phyloP scores from a whole-genome alignment of 2,113 vertebrate species.

The Mungos mungo region DNA sequence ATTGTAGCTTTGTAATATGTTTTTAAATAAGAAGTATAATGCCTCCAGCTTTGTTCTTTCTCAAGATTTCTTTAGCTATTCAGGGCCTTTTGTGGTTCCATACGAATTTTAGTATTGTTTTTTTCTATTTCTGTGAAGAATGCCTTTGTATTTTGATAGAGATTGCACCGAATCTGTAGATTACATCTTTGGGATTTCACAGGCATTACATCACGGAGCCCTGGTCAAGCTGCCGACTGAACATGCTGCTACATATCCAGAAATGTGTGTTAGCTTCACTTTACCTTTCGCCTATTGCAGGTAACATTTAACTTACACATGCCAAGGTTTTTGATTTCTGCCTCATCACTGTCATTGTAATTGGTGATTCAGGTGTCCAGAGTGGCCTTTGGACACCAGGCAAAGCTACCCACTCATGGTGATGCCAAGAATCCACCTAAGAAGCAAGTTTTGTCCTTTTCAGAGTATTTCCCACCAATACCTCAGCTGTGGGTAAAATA shows the following conservation, averaged over 20 bases:
- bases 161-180: background rate
- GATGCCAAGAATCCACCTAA: background rate
- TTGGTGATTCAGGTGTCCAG: background rate
- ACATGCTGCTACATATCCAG: background rate
- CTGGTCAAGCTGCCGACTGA: background rate
- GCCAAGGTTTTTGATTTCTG: background rate
- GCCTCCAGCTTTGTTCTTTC: background rate
- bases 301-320: background rate
- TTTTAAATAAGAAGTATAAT: background rate
- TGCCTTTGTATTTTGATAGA: background rate
- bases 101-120: background rate
- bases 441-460: background rate
- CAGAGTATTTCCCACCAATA: background rate
- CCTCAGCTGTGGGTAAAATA: background rate
- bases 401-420: background rate
- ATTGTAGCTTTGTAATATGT: background rate
- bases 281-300: background rate
- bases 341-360: background rate
- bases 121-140: background rate
- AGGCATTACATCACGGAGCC: background rate
- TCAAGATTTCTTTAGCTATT: background rate
- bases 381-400: background rate
- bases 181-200: background rate
- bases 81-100: background rate
- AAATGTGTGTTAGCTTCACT: background rate